phyloP scores from a whole-genome alignment of 2,113 vertebrate species.

The Tylochromis polylepis region DNA sequence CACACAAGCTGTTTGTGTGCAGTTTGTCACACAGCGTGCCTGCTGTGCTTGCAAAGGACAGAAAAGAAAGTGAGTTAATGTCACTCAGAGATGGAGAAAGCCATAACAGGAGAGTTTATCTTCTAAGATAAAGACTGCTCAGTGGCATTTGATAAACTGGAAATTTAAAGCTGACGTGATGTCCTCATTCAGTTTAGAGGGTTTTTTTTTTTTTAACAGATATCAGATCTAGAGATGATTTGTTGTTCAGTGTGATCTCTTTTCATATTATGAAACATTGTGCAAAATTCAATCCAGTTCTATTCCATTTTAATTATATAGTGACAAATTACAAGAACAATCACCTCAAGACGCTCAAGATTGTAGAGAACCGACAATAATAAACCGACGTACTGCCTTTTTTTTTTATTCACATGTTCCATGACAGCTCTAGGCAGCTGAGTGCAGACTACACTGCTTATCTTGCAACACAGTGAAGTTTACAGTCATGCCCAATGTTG shows the following conservation, averaged over 20 bases:
- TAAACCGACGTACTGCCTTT: neutral
- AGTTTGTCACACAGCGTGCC: neutral
- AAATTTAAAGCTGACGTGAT: rapidly evolving
- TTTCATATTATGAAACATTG: neutral
- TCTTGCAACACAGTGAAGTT: neutral
- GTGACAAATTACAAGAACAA: neutral
- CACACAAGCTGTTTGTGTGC: neutral
- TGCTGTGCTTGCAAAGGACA: neutral
- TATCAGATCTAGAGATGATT: neutral
- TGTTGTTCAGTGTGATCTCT: neutral
- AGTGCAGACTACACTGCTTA: neutral
- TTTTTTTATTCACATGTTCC: neutral
- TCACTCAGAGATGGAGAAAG: neutral
- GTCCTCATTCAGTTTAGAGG: neutral
- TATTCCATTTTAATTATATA: neutral
- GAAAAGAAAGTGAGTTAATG: neutral
- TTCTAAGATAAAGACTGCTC: neutral
- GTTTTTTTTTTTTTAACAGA: neutral
- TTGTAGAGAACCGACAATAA: neutral
- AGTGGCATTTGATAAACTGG: neutral
- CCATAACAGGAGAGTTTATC: neutral
- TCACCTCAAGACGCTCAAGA: rapidly evolving
- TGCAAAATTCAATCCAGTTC: neutral
- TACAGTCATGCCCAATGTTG: neutral
- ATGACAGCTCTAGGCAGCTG: neutral